A percentile compares a stretch with the other conserved stretches of the same genome.
Conservation (phyloP, 2,113 vertebrate genomes). For the Cyrtonyx montezumae region DNA sequence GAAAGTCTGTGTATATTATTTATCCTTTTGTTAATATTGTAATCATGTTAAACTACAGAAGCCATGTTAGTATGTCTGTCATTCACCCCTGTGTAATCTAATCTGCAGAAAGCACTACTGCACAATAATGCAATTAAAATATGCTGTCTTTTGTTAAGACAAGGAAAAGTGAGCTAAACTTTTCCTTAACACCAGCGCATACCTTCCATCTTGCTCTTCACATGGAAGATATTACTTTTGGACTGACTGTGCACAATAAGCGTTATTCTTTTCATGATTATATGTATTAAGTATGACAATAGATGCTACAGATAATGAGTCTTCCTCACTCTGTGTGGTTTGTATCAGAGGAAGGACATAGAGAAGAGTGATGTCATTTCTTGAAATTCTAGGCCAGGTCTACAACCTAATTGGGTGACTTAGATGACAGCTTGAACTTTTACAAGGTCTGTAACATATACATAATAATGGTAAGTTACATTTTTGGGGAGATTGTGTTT, state of each 20-base stretch:
- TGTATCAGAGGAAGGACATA: background rate
- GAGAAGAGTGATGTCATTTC: too few species aligned
- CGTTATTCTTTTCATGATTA: background rate
- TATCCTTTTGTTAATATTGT: background rate
- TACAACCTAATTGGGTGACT: background rate
- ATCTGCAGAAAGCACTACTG: background rate
- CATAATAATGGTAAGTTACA: background rate
- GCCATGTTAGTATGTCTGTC: background rate
- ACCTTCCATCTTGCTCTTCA: background rate
- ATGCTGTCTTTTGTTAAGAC: background rate
- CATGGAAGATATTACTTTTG: background rate
- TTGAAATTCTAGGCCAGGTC: background rate
- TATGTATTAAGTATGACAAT: background rate
- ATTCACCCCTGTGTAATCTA: background rate
- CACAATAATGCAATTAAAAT: background rate
- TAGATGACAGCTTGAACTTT: background rate
- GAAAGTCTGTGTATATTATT: too few species aligned
- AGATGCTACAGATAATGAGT: background rate
- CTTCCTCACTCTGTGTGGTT: background rate
- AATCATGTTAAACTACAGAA: background rate
- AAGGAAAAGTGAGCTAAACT: background rate
- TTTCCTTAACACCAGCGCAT: background rate
- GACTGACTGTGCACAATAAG: background rate
- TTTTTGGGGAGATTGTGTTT: background rate
- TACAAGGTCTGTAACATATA: background rate